Conservation (phyloP, 2,888 invertebrate species). For the Heliconius ethilla region DNA sequence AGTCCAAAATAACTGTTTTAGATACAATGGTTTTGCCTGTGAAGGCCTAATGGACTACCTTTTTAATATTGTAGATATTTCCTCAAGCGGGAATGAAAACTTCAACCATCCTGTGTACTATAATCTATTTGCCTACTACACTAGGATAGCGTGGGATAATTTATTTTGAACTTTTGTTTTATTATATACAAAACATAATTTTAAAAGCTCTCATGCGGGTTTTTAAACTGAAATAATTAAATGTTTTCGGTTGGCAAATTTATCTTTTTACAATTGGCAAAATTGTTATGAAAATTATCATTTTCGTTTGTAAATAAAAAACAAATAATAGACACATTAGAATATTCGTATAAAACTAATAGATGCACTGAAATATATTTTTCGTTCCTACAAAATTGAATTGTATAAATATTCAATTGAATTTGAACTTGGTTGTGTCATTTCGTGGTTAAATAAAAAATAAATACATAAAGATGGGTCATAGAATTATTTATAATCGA, state of each 20-base stretch:
- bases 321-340: not conserved
- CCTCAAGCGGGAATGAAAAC: not conserved
- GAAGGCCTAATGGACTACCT: no score
- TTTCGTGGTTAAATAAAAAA: no score
- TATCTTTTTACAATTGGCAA: not conserved
- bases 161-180: not conserved
- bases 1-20: no score
- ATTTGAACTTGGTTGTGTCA: no score
- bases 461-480: no score
- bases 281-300: not conserved
- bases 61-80: not conserved
- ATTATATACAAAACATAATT: not conserved
- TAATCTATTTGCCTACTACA: not conserved
- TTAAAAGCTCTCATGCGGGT: conserved; percentile 4
- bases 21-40: no score
- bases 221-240: not conserved
- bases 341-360: no score
- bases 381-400: no score
- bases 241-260: not conserved
- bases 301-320: not conserved
- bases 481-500: no score
- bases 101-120: not conserved
- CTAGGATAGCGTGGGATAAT: not conserved
- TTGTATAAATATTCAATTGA: no score
- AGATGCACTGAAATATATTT: no score